phyloP scores from a whole-genome alignment of 92 coral and sea anemone genomes.

The Pocillopora grandis region DNA sequence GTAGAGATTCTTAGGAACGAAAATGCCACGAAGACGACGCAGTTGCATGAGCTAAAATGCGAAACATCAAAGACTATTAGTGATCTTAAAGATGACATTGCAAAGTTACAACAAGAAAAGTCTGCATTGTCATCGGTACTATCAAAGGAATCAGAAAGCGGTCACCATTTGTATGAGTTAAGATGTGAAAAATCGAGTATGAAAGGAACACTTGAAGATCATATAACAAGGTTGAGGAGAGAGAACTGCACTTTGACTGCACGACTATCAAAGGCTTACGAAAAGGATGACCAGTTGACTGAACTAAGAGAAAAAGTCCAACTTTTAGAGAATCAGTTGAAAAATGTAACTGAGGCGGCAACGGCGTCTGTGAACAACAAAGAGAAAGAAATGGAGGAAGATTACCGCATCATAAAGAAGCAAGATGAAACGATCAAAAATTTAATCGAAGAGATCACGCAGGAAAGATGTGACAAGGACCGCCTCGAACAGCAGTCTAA shows the following conservation, averaged over 20 bases:
- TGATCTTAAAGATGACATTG: not conserved
- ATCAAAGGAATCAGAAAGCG: not conserved
- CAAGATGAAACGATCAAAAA: not conserved
- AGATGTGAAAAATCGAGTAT: not conserved
- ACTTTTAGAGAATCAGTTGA: not conserved
- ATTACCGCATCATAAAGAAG: not conserved
- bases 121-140: not conserved
- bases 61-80: not conserved
- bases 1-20: not conserved
- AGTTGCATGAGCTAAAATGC: not conserved
- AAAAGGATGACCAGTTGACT: too few relatives aligned
- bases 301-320: not conserved
- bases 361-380: not conserved
- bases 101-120: not conserved
- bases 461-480: not conserved
- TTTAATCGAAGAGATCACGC: not conserved
- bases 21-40: not conserved
- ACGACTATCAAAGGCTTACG: too few relatives aligned
- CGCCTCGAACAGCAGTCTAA: not conserved
- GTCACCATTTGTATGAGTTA: not conserved
- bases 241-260: not conserved
- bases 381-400: conserved; percentile 4
- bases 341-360: not conserved
- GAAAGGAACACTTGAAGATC: not conserved
- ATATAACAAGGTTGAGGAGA: not conserved